These are phyloP conservation scores for Xenus cinereus DNA, from an alignment of 2,113 vertebrate genomes.

Conservation along the genomic window DNA sequence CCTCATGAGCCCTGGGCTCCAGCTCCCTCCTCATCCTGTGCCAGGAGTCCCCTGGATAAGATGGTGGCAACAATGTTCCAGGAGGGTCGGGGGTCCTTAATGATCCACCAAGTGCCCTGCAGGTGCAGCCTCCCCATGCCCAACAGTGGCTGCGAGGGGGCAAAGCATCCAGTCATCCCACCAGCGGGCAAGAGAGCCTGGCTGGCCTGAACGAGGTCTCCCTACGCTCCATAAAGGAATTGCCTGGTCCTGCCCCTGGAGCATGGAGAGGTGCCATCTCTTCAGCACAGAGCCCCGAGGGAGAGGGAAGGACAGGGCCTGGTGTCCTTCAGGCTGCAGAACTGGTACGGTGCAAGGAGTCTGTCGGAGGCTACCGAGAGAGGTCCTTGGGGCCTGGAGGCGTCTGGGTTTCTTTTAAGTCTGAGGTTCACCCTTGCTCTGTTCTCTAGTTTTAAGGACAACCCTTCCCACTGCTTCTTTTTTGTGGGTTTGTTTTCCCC, in stretches of 20 bases:
- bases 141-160: background rate
- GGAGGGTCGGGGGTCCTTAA: accelerated
- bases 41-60: background rate
- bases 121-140: background rate
- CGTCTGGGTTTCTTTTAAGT: background rate
- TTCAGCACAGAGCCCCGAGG: background rate
- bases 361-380: accelerated
- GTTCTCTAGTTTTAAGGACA: background rate
- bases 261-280: background rate
- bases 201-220: background rate
- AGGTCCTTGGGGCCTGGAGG: background rate
- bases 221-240: background rate
- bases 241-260: background rate
- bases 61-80: background rate
- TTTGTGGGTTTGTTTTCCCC: no score
- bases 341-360: accelerated
- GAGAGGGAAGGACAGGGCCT: background rate
- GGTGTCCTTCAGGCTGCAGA: background rate
- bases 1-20: background rate
- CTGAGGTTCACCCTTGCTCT: background rate
- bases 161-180: background rate
- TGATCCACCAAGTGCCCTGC: background rate
- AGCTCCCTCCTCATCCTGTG: background rate
- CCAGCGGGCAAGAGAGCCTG: background rate
- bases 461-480: background rate